phyloP scores from a whole-genome alignment of 2,113 vertebrate species.

The Nettapus auritus region DNA sequence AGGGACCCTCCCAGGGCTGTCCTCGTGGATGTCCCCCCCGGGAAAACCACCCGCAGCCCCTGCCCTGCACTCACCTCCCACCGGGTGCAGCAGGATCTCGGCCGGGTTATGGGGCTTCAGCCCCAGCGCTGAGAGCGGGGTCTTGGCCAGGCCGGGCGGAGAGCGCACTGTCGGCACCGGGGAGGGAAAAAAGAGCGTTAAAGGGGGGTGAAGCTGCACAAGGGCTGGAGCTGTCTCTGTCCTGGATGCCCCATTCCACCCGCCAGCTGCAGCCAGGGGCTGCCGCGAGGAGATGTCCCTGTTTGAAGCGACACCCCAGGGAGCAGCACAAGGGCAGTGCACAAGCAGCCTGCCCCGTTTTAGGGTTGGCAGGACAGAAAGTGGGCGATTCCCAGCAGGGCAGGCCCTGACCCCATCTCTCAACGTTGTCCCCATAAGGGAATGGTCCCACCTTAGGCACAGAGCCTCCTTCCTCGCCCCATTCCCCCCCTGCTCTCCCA shows the following conservation, averaged over 20 bases:
- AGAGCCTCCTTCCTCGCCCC: not conserved
- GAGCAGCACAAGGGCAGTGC: fast-evolving
- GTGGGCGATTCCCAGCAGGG: not conserved
- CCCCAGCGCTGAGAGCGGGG: slow-evolving; percentile 93
- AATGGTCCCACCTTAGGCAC: not conserved
- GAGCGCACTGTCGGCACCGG: slow-evolving; percentile 84
- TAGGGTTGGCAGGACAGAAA: not conserved
- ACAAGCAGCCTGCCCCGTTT: not conserved
- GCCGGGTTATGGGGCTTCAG: slow-evolving; percentile 96
- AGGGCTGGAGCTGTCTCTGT: not conserved
- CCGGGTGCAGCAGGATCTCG: slow-evolving; percentile 90
- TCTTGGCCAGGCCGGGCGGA: slow-evolving; percentile 95
- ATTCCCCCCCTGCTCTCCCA: not conserved
- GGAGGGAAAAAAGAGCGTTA: not conserved
- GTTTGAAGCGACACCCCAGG: fast-evolving
- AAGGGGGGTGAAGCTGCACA: not conserved
- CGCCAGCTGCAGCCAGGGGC: not conserved
- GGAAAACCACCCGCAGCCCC: not conserved
- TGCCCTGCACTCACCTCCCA: slow-evolving; percentile 83
- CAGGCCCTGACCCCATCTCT: not conserved
- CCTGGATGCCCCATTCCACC: not conserved
- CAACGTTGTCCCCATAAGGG: not conserved
- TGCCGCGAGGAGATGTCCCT: not conserved
- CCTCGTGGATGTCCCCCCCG: fast-evolving
- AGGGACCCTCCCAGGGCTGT: not conserved